Evolutionary conservation across 2,888 invertebrate species (phyloP).

Genomic region (Aradus depressus): DNA sequence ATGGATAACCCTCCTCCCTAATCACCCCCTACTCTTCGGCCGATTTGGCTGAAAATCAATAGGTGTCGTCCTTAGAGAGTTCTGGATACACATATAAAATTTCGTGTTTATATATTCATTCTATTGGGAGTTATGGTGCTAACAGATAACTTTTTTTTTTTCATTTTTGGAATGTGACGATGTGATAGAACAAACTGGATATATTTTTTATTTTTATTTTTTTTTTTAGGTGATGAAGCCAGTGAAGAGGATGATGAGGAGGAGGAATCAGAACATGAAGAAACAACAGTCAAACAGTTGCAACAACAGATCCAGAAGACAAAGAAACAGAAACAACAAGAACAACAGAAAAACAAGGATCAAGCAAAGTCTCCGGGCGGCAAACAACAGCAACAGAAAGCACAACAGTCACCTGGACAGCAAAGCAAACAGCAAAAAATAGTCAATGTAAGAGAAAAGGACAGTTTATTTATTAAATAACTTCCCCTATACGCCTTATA

Average conservation of each 20-base stretch:
- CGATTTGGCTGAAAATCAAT: too few relatives aligned
- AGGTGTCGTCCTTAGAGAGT: too few relatives aligned
- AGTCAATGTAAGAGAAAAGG: too few relatives aligned
- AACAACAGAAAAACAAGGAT: constrained; percentile 36
- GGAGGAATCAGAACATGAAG: constrained; percentile 39
- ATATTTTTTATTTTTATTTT: neutral
- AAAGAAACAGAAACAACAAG: constrained; percentile 30
- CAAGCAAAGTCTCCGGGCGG: constrained; percentile 28
- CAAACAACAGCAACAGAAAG: neutral
- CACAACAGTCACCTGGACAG: constrained; percentile 2
- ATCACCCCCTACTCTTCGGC: too few relatives aligned
- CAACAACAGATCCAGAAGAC: constrained; percentile 35
- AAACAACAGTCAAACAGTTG: constrained; percentile 39
- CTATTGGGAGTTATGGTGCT: too few relatives aligned
- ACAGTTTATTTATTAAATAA: too few relatives aligned
- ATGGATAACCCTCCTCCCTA: too few relatives aligned
- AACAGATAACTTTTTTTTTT: too few relatives aligned
- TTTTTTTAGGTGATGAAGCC: constrained; percentile 33
- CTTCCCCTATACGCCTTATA: too few relatives aligned
- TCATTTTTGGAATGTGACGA: neutral
- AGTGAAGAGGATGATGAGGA: constrained; percentile 36
- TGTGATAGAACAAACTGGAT: neutral
- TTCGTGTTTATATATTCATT: too few relatives aligned
- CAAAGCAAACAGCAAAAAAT: constrained; percentile 4
- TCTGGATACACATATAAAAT: too few relatives aligned